Conservation (phyloP, 2,888 invertebrate genomes). For the Miltochrista miniata region DNA sequence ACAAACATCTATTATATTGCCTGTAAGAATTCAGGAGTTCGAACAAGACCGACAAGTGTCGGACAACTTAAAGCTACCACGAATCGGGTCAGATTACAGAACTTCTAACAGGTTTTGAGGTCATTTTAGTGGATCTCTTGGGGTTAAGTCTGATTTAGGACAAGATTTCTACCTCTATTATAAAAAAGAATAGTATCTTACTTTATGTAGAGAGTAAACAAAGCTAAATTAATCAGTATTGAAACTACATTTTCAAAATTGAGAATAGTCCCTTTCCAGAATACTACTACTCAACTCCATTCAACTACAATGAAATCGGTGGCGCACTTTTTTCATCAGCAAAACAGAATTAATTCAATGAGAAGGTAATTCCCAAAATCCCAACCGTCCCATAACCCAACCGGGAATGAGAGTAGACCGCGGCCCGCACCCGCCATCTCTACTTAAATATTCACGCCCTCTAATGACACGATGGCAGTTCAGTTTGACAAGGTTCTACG, state of each 20-base stretch:
- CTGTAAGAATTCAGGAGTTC: neutral
- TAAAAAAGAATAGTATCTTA: no score
- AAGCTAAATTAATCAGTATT: no score
- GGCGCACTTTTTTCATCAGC: conserved; percentile 61
- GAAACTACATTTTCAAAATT: no score
- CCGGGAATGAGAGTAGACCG: conserved; percentile 60
- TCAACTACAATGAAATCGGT: conserved; percentile 45
- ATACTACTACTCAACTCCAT: conserved; percentile 20
- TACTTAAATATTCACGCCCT: conserved; percentile 78
- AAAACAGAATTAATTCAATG: conserved; percentile 73
- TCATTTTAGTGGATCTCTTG: no score
- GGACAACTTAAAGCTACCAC: conserved; percentile 8
- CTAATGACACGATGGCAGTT: conserved; percentile 73
- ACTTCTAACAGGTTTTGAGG: neutral
- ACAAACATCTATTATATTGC: conserved; percentile 1
- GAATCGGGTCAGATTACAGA: neutral
- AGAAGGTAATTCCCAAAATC: conserved; percentile 73
- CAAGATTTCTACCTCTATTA: no score
- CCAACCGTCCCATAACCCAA: conserved; percentile 63
- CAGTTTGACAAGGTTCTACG: conserved; percentile 63
- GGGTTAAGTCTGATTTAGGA: no score
- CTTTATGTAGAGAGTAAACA: no score
- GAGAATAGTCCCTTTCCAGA: no score
- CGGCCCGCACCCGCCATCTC: conserved; percentile 64
- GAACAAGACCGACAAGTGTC: conserved; percentile 6